Percentiles rank a stretch among this genome's conserved stretches.
phyloP scores from a whole-genome alignment of 2,888 invertebrate genomes.

The Eucera pruinosa region DNA sequence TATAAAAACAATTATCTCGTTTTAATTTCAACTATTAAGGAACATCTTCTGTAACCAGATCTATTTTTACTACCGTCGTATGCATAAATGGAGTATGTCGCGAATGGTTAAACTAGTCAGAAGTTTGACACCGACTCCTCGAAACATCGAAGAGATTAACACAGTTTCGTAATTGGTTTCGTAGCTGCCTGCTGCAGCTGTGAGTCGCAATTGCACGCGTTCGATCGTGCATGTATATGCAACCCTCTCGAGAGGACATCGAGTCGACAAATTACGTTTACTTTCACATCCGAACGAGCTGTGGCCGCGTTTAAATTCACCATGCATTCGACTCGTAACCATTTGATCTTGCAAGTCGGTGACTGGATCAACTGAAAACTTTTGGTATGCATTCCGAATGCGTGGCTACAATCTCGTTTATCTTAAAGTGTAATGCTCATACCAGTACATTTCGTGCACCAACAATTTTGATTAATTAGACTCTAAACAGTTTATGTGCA shows the following conservation, averaged over 20 bases:
- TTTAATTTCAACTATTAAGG: no score
- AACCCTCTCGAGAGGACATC: conserved; percentile 37
- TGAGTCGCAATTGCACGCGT: conserved; percentile 38
- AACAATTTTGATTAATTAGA: no score
- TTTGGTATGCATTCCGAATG: neutral
- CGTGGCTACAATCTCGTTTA: neutral
- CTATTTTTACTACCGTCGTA: neutral
- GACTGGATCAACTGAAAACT: neutral
- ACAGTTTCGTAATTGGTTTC: conserved; percentile 55
- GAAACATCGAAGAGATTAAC: conserved; percentile 45
- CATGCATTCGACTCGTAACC: neutral
- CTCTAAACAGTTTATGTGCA: no score
- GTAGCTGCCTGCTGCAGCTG: conserved; percentile 42
- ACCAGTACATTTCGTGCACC: no score
- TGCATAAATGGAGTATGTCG: conserved; percentile 1
- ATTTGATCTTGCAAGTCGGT: conserved; percentile 16
- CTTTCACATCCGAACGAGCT: conserved; percentile 38
- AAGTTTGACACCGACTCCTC: conserved; percentile 26
- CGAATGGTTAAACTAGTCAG: conserved; percentile 30
- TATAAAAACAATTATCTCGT: no score
- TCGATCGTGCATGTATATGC: conserved; percentile 31
- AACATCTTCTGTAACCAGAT: no score
- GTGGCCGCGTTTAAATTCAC: conserved; percentile 35
- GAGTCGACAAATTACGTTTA: conserved; percentile 63
- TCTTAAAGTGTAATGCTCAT: neutral